phyloP scores from a whole-genome alignment of 2,113 vertebrate genomes.

The Orcinus orca region DNA sequence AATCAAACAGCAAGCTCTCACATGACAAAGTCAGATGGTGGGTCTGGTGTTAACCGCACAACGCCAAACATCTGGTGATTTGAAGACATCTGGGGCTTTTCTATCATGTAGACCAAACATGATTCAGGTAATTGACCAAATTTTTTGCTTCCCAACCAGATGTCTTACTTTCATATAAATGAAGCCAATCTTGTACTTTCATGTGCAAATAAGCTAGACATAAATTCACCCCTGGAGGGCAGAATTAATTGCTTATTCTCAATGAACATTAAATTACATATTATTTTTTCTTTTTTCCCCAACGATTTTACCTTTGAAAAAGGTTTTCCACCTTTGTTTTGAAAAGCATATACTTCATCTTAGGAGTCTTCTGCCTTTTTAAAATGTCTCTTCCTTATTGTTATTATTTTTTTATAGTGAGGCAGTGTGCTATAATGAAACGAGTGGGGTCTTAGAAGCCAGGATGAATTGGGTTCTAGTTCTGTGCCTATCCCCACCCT shows the following conservation, averaged over 20 bases:
- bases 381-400: background rate
- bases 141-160: conserved; percentile 74
- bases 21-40: background rate
- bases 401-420: background rate
- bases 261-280: conserved; percentile 50
- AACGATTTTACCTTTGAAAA: conserved; percentile 28
- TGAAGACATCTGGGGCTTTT: conserved; percentile 66
- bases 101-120: conserved; percentile 68
- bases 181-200: conserved; percentile 62
- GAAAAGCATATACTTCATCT: conserved; percentile 1
- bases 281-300: background rate
- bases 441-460: background rate
- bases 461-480: background rate
- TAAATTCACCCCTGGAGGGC: conserved; percentile 47
- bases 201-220: conserved; percentile 64
- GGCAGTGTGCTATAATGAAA: background rate
- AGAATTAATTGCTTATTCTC: conserved; percentile 62
- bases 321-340: conserved; percentile 32
- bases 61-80: conserved; percentile 63
- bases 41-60: background rate
- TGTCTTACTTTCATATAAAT: conserved; percentile 58
- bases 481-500: background rate
- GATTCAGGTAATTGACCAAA: conserved; percentile 70
- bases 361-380: background rate
- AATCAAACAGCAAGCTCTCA: background rate